Conservation (phyloP, 1,140 invertebrate genomes). For the Ostrea edulis region DNA sequence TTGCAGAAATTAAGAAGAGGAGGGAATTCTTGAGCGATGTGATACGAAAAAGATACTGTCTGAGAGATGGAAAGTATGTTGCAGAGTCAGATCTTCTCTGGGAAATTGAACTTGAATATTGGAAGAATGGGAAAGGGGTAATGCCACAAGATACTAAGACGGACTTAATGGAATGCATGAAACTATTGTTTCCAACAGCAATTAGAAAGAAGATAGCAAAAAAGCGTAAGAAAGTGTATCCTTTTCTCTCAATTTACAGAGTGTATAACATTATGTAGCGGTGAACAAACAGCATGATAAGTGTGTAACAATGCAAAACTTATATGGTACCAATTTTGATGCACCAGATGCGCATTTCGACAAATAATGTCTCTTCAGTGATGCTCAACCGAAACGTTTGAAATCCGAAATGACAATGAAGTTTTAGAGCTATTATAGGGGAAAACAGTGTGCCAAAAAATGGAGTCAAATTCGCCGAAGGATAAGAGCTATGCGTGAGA, state of each 20-base stretch:
- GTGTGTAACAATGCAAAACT: too few relatives aligned
- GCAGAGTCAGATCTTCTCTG: neutral
- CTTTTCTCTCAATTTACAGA: neutral
- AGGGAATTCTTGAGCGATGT: neutral
- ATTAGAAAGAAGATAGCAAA: neutral
- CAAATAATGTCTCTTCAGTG: too few relatives aligned
- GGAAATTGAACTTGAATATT: neutral
- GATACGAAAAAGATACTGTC: neutral
- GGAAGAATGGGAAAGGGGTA: neutral
- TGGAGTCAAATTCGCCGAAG: too few relatives aligned
- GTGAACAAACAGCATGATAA: too few relatives aligned
- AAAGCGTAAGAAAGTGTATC: conserved; percentile 2
- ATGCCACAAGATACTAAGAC: neutral
- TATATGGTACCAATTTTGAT: too few relatives aligned
- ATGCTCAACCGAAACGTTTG: too few relatives aligned
- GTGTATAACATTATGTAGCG: too few relatives aligned
- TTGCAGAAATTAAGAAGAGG: neutral
- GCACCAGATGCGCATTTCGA: too few relatives aligned
- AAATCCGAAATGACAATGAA: too few relatives aligned
- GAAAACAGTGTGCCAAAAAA: too few relatives aligned
- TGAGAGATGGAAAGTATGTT: neutral
- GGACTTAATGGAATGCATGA: neutral
- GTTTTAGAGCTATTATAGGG: too few relatives aligned
- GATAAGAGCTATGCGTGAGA: too few relatives aligned
- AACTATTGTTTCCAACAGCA: neutral